Evolutionary conservation across 2,113 vertebrate genomes (phyloP), one percentile per base, ranked within the genome.

Genomic region (Podarcis cretensis): DNA sequence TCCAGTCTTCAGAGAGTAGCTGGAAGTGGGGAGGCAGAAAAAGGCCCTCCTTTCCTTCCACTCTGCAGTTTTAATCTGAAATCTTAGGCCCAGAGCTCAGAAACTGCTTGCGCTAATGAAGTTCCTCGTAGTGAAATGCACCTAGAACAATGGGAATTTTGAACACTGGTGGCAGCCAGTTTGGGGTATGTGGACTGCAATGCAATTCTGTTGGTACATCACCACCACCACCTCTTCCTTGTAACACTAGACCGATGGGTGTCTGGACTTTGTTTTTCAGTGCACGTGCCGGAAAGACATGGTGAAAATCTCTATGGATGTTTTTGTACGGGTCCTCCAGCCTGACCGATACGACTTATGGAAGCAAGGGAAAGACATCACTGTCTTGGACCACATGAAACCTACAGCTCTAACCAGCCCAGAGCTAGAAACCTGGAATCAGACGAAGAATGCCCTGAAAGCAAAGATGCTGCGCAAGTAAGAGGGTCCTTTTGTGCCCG

Each of bases 261-360:
- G 16, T 68, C 86, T 90, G 78, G 2, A 0, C 80, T 0, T 86
- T 92, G 35, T 84, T 88, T 85, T 57, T 0, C 93, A 99, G 99
- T 99, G 99, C 85, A 97, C 98, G 0, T 99, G 99, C 92, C 98
- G 98, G 37, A 99, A 99, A 90, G 98, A 99, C 96, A 99, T 98
- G 98, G 99, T 99, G 93, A 99, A 99, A 98, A 99, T 99, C 95
- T 99, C 98, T 86, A 99, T 99, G 99, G 99, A 99, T 0, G 98
- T 99, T 83, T 99, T 99, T 89, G 99, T 99, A 76, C 96, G 98
- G 89, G 96, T 98, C 94, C 97, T 99, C 90, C 99, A 99, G 92
- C 99, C 99, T 0, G 98, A 98, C 8, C 98, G 98, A 68, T 99
- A 99, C 0, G 98, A 98, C 1, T 92, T 97, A 18, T 99, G 99